Evolutionary conservation across 2,888 invertebrate genomes (phyloP).

Genomic region (Drosophila planitibia): DNA sequence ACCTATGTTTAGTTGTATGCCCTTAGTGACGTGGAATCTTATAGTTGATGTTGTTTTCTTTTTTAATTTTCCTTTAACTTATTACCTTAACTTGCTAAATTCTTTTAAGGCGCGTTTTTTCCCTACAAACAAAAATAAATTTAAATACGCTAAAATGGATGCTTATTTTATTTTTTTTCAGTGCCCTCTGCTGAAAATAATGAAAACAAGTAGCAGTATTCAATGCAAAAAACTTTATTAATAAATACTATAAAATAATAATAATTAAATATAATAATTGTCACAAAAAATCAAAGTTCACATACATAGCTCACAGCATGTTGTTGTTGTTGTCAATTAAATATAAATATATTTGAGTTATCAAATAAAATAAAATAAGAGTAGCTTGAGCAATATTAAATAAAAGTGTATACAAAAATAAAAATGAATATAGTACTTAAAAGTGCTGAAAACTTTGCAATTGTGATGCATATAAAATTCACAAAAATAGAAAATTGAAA

Average conservation of each 20-base stretch:
- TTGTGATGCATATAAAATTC: constrained; percentile 63
- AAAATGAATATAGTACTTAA: constrained; percentile 16
- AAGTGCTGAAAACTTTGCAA: constrained; percentile 38
- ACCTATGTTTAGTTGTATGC: constrained; percentile 34
- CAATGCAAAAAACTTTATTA: constrained; percentile 74
- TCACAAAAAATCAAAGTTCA: constrained; percentile 64
- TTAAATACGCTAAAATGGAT: background rate
- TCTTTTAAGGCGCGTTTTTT: constrained; percentile 46
- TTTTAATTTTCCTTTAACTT: background rate
- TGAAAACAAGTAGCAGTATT: constrained; percentile 28
- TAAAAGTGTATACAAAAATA: constrained; percentile 1
- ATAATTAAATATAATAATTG: constrained; percentile 57
- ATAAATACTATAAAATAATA: constrained; percentile 73
- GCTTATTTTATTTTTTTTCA: background rate
- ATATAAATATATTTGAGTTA: constrained; percentile 35
- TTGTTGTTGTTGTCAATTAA: constrained; percentile 51
- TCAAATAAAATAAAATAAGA: constrained; percentile 25
- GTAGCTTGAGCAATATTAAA: constrained; percentile 33
- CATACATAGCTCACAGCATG: constrained; percentile 75
- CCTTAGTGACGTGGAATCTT: constrained; percentile 37
- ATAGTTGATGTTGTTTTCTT: constrained; percentile 2
- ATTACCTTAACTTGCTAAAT: constrained; percentile 25
- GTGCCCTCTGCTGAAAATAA: constrained; percentile 1
- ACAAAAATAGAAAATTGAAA: constrained; percentile 6
- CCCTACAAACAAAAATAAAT: constrained; percentile 12